Evolutionary conservation across 1,140 invertebrate genomes (phyloP).

Genomic region (Paraescarpia echinospica): DNA sequence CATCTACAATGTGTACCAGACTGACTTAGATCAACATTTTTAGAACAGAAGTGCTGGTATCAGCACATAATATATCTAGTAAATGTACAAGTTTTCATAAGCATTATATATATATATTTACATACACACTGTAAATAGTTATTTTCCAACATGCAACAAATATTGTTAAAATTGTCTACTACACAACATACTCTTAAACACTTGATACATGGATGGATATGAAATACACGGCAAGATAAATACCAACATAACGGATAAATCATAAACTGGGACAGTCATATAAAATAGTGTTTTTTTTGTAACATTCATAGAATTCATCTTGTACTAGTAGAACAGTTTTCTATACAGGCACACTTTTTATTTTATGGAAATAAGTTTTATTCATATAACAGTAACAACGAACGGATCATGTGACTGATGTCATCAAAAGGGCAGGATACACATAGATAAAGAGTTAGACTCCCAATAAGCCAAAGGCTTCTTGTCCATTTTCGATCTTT

Average conservation of each 20-base stretch:
- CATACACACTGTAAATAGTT: not conserved
- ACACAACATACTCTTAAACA: too few relatives aligned
- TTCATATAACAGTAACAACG: too few relatives aligned
- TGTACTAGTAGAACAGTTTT: not conserved
- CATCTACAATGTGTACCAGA: too few relatives aligned
- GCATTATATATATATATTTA: not conserved
- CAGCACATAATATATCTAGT: not conserved
- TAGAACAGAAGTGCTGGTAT: not conserved
- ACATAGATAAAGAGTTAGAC: too few relatives aligned
- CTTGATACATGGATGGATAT: not conserved
- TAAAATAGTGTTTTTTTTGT: constrained; percentile 16
- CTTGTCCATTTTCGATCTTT: too few relatives aligned
- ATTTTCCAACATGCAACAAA: not conserved
- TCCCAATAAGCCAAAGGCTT: too few relatives aligned
- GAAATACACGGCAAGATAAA: not conserved
- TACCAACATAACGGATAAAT: not conserved
- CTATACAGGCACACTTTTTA: not conserved
- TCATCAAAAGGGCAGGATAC: too few relatives aligned
- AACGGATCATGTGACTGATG: too few relatives aligned
- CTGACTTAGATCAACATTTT: not conserved
- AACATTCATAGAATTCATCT: constrained; percentile 32
- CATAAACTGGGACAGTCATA: not conserved
- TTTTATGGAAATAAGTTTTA: too few relatives aligned
- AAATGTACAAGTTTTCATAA: not conserved
- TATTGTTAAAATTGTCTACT: not conserved